Percentiles rank a stretch among this genome's conserved stretches.
Conservation (phyloP, 2,797 vertebrate species). For the Acanthiza pusilla region DNA sequence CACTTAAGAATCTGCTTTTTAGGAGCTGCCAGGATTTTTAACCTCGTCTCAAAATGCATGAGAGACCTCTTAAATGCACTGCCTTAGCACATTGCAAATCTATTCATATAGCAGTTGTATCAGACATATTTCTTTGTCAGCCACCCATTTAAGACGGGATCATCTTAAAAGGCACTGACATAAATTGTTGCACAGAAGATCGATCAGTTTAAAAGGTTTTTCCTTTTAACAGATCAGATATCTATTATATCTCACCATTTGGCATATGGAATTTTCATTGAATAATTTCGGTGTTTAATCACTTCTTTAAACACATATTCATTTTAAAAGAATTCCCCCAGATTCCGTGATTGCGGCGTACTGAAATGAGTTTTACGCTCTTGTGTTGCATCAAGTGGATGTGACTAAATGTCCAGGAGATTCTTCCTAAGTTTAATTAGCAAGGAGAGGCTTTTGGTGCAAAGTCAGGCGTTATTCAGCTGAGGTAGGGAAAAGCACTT, state of each 20-base stretch:
- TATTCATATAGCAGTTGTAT: conserved; percentile 64
- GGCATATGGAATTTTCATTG: conserved; percentile 64
- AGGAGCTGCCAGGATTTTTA: conserved; percentile 48
- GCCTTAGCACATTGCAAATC: conserved; percentile 60
- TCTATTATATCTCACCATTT: conserved; percentile 75
- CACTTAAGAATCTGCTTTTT: conserved; percentile 34
- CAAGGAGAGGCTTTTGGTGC: not conserved
- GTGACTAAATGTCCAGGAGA: not conserved
- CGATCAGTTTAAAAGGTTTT: conserved; percentile 81
- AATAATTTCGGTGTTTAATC: conserved; percentile 62
- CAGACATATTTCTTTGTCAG: conserved; percentile 77
- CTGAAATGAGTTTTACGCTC: not conserved
- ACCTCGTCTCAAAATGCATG: conserved; percentile 42
- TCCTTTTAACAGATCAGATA: conserved; percentile 80
- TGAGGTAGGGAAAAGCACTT: not conserved
- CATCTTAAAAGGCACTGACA: conserved; percentile 78
- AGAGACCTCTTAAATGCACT: conserved; percentile 60
- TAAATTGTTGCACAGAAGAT: conserved; percentile 76
- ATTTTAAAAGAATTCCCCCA: conserved; percentile 48
- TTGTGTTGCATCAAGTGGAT: not conserved
- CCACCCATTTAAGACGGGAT: conserved; percentile 73
- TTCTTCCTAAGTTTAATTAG: not conserved
- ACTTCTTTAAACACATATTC: conserved; percentile 63
- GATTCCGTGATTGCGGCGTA: not conserved
- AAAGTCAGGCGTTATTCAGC: not conserved